Percentiles rank a stretch among this genome's conserved stretches.
Conservation (phyloP, 2,797 vertebrate species). For the Gallirallus australis region DNA sequence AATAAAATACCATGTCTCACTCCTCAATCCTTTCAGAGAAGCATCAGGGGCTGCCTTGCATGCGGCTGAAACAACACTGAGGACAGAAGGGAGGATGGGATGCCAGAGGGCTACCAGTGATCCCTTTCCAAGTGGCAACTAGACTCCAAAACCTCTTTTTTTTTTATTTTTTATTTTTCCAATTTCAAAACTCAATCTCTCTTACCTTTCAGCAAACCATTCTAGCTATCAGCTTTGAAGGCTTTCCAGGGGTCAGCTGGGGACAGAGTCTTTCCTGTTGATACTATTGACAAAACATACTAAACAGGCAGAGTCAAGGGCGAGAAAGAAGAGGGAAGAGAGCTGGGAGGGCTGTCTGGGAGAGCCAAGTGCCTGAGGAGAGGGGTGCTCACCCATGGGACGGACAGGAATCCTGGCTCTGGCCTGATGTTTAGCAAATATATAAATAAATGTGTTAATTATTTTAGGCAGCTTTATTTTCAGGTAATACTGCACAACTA, state of each 20-base stretch:
- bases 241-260: not conserved
- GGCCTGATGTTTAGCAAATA: not conserved
- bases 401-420: not conserved
- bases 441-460: not conserved
- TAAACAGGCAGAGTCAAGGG: not conserved
- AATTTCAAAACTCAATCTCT: too few relatives aligned
- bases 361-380: not conserved
- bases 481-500: not conserved
- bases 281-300: not conserved
- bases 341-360: not conserved
- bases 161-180: too few relatives aligned
- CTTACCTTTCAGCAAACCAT: not conserved
- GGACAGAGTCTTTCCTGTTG: not conserved
- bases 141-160: fast-evolving
- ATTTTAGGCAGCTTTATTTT: not conserved
- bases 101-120: fast-evolving
- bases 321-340: not conserved
- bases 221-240: not conserved
- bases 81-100: fast-evolving
- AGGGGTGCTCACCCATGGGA: not conserved
- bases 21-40: not conserved
- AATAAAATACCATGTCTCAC: not conserved
- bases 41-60: not conserved
- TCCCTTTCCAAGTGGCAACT: not conserved
- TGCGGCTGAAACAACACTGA: not conserved